Percentiles rank a stretch among this genome's conserved stretches.
phyloP scores from a whole-genome alignment of 2,113 vertebrate species.

The Leptosomus discolor region DNA sequence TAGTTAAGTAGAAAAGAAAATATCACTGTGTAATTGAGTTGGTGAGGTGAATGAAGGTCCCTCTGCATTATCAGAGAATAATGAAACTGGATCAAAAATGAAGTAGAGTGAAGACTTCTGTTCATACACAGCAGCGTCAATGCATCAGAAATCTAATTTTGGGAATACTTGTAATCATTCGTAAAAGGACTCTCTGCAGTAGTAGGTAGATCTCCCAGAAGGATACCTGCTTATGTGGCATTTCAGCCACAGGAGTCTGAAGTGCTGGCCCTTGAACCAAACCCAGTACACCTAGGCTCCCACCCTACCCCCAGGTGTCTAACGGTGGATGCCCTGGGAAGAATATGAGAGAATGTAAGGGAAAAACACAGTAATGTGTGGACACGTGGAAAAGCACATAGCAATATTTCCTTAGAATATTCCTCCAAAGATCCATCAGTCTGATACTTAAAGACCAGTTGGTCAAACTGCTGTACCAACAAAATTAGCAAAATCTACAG shows the following conservation, averaged over 20 bases:
- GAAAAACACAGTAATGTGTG: background rate
- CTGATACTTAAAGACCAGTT: background rate
- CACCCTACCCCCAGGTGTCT: background rate
- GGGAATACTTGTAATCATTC: background rate
- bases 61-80: background rate
- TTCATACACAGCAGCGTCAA: background rate
- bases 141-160: background rate
- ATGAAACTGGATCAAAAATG: background rate
- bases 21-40: background rate
- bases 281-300: background rate
- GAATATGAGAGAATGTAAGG: background rate
- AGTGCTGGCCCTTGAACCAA: background rate
- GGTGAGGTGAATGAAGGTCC: background rate
- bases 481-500: background rate
- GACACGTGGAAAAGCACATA: background rate
- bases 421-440: background rate
- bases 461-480: background rate
- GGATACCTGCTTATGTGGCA: accelerated
- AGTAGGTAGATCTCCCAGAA: background rate
- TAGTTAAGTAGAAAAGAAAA: background rate
- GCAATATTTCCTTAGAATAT: background rate
- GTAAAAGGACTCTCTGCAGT: background rate
- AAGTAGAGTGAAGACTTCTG: background rate
- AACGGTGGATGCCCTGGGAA: accelerated
- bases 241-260: background rate